Conservation (phyloP, 2,113 vertebrate species). For the Cisticola juncidis region DNA sequence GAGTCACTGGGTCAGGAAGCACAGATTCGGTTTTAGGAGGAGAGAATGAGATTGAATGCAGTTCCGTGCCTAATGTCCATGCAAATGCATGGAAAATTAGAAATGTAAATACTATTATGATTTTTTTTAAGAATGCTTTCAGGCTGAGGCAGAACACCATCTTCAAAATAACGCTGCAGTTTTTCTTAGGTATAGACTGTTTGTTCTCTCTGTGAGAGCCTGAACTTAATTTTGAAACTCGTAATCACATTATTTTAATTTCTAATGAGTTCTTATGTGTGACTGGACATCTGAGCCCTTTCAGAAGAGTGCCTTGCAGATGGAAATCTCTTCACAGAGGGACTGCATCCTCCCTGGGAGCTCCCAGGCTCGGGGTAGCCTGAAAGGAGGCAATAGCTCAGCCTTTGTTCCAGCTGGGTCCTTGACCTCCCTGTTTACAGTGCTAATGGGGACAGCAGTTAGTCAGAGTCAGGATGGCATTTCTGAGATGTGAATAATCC, state of each 20-base stretch:
- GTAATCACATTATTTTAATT: not conserved
- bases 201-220: not conserved
- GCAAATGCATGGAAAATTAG: not conserved
- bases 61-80: not conserved
- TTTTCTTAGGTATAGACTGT: not conserved
- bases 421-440: conserved; percentile 57
- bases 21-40: not conserved
- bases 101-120: not conserved
- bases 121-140: not conserved
- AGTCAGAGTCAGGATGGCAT: conserved; percentile 50
- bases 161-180: not conserved
- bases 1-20: not conserved
- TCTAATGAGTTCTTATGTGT: not conserved
- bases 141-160: not conserved
- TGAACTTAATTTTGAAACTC: not conserved
- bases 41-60: not conserved
- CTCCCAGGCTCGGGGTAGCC: not conserved
- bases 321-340: not conserved
- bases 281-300: not conserved
- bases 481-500: conserved; percentile 63
- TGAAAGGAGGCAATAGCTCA: conserved; percentile 41
- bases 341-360: not conserved
- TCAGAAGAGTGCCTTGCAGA: not conserved
- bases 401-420: conserved; percentile 34
- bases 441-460: conserved; percentile 46